Base-by-base conservation (phyloP, 2,113 vertebrate genomes). In the Nibea albiflora region DNA sequence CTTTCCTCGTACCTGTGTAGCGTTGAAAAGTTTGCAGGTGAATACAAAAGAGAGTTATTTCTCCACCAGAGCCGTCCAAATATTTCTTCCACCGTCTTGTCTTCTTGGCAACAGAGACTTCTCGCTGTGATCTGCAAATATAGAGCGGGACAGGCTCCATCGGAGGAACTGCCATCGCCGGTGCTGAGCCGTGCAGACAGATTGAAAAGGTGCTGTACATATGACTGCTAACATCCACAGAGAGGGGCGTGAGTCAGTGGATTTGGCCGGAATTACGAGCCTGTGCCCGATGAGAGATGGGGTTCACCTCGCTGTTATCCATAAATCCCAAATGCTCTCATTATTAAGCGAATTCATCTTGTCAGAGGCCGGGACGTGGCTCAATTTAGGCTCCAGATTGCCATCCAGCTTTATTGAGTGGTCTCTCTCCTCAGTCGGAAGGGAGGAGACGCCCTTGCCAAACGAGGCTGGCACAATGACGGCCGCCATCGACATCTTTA, bases 291-390 rank as follows among this genome's bases (percentile, higher is more conserved):
- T 65, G 78, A 89, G 67, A 76, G 49, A 86, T 73, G 65, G 62
- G 46, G 28, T 74, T 81, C 81, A 77, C 74, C 80, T 84, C 60
- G 3, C n/a, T 0, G 35, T 54, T 62, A 28, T 63, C 56, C 78
- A 83, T 89, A 87, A 92, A 90, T 92, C 80, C 86, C 61, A 62
- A 73, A 84, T 72, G 82, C 65, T 56, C 90, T 84, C 88, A 85
- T 94, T 91, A 91, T 84, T 63, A 86, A 80, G 73, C 60, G 47
- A 90, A 91, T 92, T 86, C 72, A 80, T 91, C 90, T 90, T 84
- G 81, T 92, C 64, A 72, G 76, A 63, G 52, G 76, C 73, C 50
- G 2, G 74, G 79, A 78, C 65, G 58, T 64, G 74, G 81, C 90
- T 91, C 85, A 83, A 85, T 93, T 92, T 80, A 54, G 76, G 63